Percentiles rank a stretch among this genome's conserved stretches.
Conservation (phyloP, 2,113 vertebrate genomes). For the Ophiodon elongatus region DNA sequence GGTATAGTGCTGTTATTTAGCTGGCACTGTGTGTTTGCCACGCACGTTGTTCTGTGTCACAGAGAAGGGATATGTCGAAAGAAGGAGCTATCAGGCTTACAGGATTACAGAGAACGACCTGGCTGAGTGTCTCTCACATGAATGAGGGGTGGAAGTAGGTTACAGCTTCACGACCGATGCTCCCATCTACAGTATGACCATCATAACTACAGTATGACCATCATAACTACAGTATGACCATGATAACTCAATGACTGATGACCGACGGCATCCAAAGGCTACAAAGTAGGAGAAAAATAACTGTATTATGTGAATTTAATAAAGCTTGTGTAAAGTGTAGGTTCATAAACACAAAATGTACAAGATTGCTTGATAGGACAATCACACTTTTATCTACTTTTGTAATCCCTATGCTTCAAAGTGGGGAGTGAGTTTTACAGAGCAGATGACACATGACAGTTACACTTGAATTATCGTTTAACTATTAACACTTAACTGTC, state of each 20-base stretch:
- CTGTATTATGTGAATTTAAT: background rate
- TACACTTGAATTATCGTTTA: background rate
- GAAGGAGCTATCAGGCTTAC: slow-evolving; percentile 6
- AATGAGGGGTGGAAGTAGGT: slow-evolving; percentile 19
- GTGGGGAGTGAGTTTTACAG: background rate
- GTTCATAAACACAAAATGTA: background rate
- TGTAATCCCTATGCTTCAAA: slow-evolving; percentile 11
- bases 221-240: background rate
- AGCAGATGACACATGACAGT: background rate
- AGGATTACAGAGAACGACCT: slow-evolving; percentile 35
- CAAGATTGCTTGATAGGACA: background rate
- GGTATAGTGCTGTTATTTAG: background rate
- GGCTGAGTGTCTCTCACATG: slow-evolving; percentile 18
- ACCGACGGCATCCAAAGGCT: background rate
- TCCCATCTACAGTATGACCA: background rate
- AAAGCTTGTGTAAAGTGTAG: background rate
- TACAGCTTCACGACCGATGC: background rate
- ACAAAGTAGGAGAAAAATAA: background rate
- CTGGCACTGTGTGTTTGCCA: background rate
- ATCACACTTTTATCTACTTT: background rate
- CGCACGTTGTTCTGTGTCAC: background rate
- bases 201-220: background rate
- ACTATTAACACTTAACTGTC: background rate
- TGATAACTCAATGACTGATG: background rate
- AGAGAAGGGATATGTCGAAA: background rate